These are phyloP conservation scores for Mionectes olivaceus DNA, from an alignment of 2,797 vertebrate genomes.

Conservation along the genomic window DNA sequence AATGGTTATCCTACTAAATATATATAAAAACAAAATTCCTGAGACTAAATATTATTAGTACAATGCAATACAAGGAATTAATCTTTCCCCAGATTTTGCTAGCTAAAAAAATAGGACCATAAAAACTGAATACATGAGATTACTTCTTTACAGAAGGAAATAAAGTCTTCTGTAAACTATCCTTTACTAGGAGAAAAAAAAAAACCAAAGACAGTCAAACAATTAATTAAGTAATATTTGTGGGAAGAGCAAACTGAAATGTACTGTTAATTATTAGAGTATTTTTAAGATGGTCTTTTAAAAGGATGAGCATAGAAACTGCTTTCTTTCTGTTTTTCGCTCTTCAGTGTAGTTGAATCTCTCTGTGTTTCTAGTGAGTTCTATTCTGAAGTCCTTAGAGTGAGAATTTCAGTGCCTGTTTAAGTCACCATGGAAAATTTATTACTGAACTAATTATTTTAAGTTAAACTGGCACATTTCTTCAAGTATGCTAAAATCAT, in stretches of 20 bases:
- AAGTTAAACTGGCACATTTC: neutral
- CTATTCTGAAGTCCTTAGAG: neutral
- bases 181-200: neutral
- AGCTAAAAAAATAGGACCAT: neutral
- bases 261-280: neutral
- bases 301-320: neutral
- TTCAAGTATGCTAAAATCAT: neutral
- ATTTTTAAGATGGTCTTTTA: neutral
- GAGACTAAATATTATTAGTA: neutral
- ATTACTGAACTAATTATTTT: neutral
- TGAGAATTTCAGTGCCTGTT: neutral
- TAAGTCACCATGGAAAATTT: neutral
- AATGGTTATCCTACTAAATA: neutral
- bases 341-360: neutral
- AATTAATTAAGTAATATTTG: neutral
- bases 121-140: neutral
- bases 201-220: neutral
- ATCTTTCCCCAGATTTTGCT: neutral
- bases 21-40: neutral
- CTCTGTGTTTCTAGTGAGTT: neutral
- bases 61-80: neutral
- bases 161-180: neutral
- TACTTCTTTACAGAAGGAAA: neutral
- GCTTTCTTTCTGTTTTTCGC: neutral
- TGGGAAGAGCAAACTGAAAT: neutral